Conservation (phyloP, 2,888 invertebrate genomes). For the Polyommatus iphigenia region DNA sequence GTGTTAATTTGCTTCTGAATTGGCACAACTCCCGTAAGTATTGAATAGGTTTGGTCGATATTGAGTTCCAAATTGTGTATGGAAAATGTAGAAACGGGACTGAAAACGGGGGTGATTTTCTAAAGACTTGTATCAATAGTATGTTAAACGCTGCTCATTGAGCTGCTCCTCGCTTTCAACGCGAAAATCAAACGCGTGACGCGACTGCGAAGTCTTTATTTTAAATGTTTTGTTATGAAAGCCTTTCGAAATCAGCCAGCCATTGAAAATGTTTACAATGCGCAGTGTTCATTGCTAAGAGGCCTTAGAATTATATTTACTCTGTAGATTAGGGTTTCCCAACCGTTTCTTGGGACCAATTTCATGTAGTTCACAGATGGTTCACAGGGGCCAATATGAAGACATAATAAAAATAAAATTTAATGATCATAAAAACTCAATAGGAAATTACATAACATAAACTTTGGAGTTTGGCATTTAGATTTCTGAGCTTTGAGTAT, state of each 20-base stretch:
- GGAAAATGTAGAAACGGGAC: conserved; percentile 73
- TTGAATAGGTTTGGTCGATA: conserved; percentile 65
- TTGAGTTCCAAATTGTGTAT: conserved; percentile 63
- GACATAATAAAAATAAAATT: too few species aligned
- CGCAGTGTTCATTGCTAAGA: conserved; percentile 14
- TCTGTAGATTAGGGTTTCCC: too few species aligned
- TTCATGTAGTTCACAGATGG: too few species aligned
- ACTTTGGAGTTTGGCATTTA: too few species aligned
- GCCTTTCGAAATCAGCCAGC: conserved; percentile 8
- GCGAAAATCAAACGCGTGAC: conserved; percentile 40
- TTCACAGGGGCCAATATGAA: too few species aligned
- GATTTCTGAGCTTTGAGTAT: too few species aligned
- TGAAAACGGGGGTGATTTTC: conserved; percentile 74
- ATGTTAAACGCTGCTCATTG: conserved; percentile 76
- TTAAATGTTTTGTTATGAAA: conserved; percentile 36
- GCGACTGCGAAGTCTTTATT: conserved; percentile 46
- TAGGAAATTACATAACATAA: too few species aligned
- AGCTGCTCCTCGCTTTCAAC: conserved; percentile 71
- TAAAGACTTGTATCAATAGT: conserved; percentile 75
- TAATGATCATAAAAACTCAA: too few species aligned
- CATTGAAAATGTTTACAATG: conserved; percentile 8
- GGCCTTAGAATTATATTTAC: background rate
- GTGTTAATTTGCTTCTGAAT: conserved; percentile 72
- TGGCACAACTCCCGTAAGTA: conserved; percentile 61
- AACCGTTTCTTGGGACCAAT: too few species aligned